Conservation (phyloP, 2,888 invertebrate genomes). For the Mesochorus sp. region DNA sequence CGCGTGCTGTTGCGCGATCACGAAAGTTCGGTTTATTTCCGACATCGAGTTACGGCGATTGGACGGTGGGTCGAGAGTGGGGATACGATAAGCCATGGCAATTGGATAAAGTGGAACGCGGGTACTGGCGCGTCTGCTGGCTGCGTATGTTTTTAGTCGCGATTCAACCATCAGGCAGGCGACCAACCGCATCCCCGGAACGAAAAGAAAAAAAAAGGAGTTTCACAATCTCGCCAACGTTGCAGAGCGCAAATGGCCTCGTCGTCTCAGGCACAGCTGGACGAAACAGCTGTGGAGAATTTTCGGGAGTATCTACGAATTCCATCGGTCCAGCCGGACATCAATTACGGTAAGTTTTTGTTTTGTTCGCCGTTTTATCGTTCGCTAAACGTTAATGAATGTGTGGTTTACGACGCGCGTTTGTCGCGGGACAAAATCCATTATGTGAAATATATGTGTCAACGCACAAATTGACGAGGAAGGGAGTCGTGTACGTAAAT, state of each 20-base stretch:
- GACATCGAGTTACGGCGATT: conserved; percentile 56
- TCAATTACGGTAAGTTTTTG: conserved; percentile 90
- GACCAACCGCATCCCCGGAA: background rate
- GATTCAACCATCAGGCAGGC: conserved; percentile 35
- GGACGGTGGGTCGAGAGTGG: conserved; percentile 63
- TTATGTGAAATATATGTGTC: too few species aligned
- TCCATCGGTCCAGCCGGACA: conserved; percentile 93
- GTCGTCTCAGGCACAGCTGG: conserved; percentile 72
- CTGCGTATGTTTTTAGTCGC: conserved; percentile 70
- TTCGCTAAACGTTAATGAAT: background rate
- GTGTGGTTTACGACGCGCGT: background rate
- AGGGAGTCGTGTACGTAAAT: conserved; percentile 32
- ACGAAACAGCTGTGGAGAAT: conserved; percentile 87
- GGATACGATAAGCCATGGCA: conserved; percentile 60
- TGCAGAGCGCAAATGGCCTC: conserved; percentile 63
- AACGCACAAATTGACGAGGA: conserved; percentile 6
- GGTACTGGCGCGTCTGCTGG: conserved; percentile 71
- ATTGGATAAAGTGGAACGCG: conserved; percentile 69
- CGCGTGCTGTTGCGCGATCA: background rate
- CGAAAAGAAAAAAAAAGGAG: background rate
- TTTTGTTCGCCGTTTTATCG: background rate
- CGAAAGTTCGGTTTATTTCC: conserved; percentile 9
- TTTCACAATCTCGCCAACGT: conserved; percentile 48
- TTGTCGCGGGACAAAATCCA: too few species aligned
- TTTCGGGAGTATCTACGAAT: conserved; percentile 94